Base-by-base conservation (phyloP, 1,140 invertebrate genomes). In the Wiebesia pumilae region DNA sequence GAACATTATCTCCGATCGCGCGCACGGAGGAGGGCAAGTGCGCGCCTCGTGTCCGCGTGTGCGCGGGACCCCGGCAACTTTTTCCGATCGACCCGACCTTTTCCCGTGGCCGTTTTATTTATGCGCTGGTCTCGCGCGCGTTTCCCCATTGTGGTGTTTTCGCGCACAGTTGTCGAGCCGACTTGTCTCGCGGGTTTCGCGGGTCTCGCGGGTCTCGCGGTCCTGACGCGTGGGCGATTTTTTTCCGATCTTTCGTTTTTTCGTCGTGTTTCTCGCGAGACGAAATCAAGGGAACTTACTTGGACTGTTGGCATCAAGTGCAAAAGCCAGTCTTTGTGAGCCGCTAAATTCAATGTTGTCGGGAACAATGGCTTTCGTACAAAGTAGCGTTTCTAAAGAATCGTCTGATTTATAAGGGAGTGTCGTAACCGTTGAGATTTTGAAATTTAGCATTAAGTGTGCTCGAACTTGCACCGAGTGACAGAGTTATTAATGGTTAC, bases 1-100 rank as follows among this genome's bases (percentile, higher is more conserved):
- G 78, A 80, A 85, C 84, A 75, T 85, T 73, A 81, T 75, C 67
- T 85, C 51, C 67, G 40, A 81, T 81, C 78, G 33, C 7, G 27
- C 33, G 9, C 51, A 10, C 51, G 51, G 51, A 9, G 43, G 9
- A n/a, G n/a, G 10, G 10, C 51, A 54, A 19, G 51, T 54, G 19
- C 14, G 12, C 27, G 30, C 4, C 14, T 10, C 51, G 77, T 43
- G 73, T 43, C 73, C 38, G 4, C 9, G n/a, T 16, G 40, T n/a
- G 24, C 33, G 69, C 19, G 69, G 35, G 69, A 51, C 89, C 71
- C 62, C 30, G 83, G 83, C n/a, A n/a, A n/a, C n/a, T n/a, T 78
- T 89, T 86, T 90, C 88, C 81, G 69, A 73, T 21, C 33, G n/a
- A 35, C 3, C n/a, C 4, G 33, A 6, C 12, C 30, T 14, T 69